These are phyloP conservation scores for Florisuga fusca DNA, from an alignment of 2,797 vertebrate species.

Conservation along the genomic window DNA sequence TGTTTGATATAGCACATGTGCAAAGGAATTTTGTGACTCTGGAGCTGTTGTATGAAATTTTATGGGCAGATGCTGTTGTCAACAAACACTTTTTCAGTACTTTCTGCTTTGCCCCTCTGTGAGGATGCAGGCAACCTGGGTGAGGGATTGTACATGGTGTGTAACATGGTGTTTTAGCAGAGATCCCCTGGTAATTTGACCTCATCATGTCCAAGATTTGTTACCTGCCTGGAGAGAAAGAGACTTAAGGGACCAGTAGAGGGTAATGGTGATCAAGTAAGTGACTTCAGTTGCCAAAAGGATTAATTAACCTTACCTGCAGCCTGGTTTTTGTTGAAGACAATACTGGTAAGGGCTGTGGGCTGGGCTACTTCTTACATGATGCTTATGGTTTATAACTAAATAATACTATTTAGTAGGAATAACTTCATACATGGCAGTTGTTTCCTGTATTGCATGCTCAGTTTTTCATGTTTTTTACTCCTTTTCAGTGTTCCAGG, in stretches of 20 bases:
- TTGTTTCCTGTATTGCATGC: neutral
- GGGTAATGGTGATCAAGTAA: neutral
- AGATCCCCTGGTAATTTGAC: accelerated
- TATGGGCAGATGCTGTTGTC: neutral
- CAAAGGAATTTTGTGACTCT: neutral
- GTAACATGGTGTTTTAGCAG: neutral
- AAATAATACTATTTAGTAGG: neutral
- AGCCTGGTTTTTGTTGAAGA: neutral
- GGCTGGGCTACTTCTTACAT: neutral
- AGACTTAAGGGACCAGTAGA: neutral
- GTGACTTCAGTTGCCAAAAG: neutral
- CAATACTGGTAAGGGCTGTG: neutral
- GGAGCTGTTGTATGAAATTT: neutral
- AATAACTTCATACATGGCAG: neutral
- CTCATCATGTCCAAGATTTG: neutral
- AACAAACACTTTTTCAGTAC: neutral
- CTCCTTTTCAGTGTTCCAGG: neutral
- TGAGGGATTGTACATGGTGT: neutral
- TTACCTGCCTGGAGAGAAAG: neutral
- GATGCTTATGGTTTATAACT: neutral
- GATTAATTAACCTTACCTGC: neutral
- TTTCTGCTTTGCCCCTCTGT: neutral
- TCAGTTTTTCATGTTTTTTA: neutral
- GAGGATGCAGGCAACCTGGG: neutral
- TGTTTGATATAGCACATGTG: neutral